Base-by-base conservation (phyloP, 2,113 vertebrate genomes). In the Ammodytes dubius region DNA sequence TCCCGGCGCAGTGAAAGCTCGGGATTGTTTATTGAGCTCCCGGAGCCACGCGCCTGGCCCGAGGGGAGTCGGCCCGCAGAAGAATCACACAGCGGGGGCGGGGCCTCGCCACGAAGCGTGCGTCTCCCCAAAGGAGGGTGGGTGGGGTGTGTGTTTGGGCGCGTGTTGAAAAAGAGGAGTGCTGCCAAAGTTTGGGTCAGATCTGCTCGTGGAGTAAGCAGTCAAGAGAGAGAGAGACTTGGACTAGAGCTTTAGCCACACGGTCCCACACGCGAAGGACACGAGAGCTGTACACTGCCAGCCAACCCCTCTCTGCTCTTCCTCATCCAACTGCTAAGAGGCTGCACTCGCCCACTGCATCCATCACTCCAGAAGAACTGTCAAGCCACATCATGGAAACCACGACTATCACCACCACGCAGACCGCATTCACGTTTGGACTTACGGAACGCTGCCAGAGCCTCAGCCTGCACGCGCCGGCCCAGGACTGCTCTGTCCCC, bases 11-110 rank as follows among this genome's bases (percentile, higher is more conserved):
- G 77, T 93, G 95, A 95, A 95, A 95, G 95, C 93, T 93, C 75
- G 82, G 93, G 94, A 95, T 96, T 96, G 96, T 95, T 94, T 92
- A 93, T 92, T 93, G 94, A 94, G 93, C 95, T 93, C 88, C 93
- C 91, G 87, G 90, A 96, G 97, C 96, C 97, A 97, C 97, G 96
- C 96, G 96, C 96, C 96, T 77, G 95, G 95, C 95, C 89, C 85
- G 88, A 27, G 91, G 92, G 91, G 93, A 94, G 94, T 89, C 91
- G 73, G 92, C 79, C 91, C 63, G 87, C 59, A 77, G 88, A 91
- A 87, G 89, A 94, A 93, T 94, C 94, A 92, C 94, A 91, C 92
- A 86, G 94, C 92, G 90, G 94, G 87, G 95, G 93, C 94, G 96
- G 94, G 93, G 95, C 94, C 93, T 95, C 88, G 85, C 87, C 74